These are phyloP conservation scores for Remorina albescens DNA, from an alignment of 2,797 vertebrate genomes.

Conservation along the genomic window DNA sequence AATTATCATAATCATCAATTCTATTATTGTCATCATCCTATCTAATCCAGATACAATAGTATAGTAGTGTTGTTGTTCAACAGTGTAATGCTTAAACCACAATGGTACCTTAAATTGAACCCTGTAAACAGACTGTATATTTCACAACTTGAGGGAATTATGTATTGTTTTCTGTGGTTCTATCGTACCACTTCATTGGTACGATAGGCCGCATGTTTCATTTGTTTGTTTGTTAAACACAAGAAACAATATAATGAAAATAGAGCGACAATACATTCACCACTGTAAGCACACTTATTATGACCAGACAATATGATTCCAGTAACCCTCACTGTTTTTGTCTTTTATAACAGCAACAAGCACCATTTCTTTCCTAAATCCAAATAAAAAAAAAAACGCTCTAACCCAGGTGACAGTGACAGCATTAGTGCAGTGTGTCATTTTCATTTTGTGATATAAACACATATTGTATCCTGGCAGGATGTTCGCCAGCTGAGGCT, in stretches of 20 bases:
- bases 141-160: too few relatives aligned
- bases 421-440: constrained; percentile 21
- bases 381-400: constrained; percentile 33
- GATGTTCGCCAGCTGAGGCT: constrained; percentile 51
- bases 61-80: too few relatives aligned
- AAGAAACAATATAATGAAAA: constrained; percentile 15
- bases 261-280: neutral
- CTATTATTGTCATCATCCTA: neutral
- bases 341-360: constrained; percentile 17
- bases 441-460: constrained; percentile 54
- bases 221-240: constrained; percentile 20
- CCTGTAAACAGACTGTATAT: too few relatives aligned
- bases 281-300: constrained; percentile 22
- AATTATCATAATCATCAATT: too few relatives aligned
- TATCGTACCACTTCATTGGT: too few relatives aligned
- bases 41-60: neutral
- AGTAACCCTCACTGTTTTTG: constrained; percentile 24
- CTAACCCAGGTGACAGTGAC: constrained; percentile 52
- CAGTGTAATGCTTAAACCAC: too few relatives aligned
- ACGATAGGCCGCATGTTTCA: constrained; percentile 2
- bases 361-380: constrained; percentile 21
- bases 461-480: constrained; percentile 1
- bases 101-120: too few relatives aligned
- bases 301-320: constrained; percentile 36
- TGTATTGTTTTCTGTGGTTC: too few relatives aligned